A percentile compares a stretch with the other conserved stretches of the same genome.
Evolutionary conservation across 2,888 invertebrate genomes (phyloP).

Genomic region (Listrodromus nycthemerus): DNA sequence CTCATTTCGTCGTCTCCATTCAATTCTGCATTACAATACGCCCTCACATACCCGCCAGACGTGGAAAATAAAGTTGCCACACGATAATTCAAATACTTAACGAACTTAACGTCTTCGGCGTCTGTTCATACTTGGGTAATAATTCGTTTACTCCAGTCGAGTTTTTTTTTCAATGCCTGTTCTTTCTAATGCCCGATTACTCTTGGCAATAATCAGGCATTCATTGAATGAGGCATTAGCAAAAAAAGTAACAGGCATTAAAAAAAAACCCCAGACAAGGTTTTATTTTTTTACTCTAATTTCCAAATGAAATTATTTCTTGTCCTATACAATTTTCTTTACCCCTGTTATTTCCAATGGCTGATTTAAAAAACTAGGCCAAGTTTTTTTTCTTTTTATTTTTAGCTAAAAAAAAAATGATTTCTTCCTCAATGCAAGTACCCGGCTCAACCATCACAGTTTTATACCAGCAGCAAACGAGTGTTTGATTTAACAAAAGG

Average conservation of each 20-base stretch:
- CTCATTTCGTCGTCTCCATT: conserved; percentile 37
- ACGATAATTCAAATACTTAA: conserved; percentile 19
- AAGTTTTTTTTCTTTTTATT: too few relatives aligned
- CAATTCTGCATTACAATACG: conserved; percentile 42
- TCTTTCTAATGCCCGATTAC: neutral
- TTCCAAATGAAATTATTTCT: neutral
- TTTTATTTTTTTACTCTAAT: too few relatives aligned
- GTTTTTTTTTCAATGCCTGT: too few relatives aligned
- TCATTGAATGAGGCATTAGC: too few relatives aligned
- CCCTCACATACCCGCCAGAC: conserved; percentile 24
- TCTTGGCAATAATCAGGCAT: too few relatives aligned
- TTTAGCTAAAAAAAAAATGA: too few relatives aligned
- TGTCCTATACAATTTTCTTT: neutral
- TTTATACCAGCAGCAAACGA: conserved; percentile 83
- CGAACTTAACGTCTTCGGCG: neutral
- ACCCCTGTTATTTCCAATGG: too few relatives aligned
- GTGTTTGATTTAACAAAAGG: too few relatives aligned
- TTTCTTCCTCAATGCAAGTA: conserved; percentile 76
- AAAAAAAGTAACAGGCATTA: too few relatives aligned
- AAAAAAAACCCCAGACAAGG: too few relatives aligned
- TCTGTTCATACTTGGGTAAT: neutral
- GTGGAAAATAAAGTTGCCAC: conserved; percentile 16
- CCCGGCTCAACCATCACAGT: conserved; percentile 76
- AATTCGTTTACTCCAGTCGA: neutral
- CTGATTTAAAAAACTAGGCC: too few relatives aligned